phyloP scores from a whole-genome alignment of 1,140 invertebrate species.

The Liolophura sinensis region DNA sequence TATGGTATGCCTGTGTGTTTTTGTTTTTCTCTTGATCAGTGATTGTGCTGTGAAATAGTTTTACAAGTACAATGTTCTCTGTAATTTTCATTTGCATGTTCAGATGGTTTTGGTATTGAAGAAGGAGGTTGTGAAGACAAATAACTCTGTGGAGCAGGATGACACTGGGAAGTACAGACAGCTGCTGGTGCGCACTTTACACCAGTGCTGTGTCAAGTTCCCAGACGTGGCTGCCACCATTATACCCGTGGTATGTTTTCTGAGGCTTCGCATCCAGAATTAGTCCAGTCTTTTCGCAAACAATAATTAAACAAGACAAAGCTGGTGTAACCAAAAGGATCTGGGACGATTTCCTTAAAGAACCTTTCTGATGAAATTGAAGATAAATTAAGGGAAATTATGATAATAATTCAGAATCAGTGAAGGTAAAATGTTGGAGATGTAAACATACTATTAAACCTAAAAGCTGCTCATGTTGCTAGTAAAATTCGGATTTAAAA shows the following conservation, averaged over 20 bases:
- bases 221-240: slow-evolving; percentile 93
- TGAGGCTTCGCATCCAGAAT: neutral
- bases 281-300: neutral
- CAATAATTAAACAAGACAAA: neutral
- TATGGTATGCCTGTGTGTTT: too few relatives aligned
- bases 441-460: too few relatives aligned
- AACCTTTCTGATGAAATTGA: too few relatives aligned
- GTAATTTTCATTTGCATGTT: slow-evolving; percentile 12
- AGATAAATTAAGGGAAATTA: too few relatives aligned
- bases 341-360: too few relatives aligned
- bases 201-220: slow-evolving; percentile 96
- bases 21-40: neutral
- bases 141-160: slow-evolving; percentile 87
- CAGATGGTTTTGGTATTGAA: slow-evolving; percentile 89
- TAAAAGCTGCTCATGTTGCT: too few relatives aligned
- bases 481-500: too few relatives aligned
- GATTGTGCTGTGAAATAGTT: slow-evolving; percentile 2
- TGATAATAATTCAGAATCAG: too few relatives aligned
- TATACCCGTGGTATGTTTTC: slow-evolving; percentile 74
- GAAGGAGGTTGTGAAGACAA: slow-evolving; percentile 67
- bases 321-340: too few relatives aligned
- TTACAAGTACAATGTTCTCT: neutral
- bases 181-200: slow-evolving; percentile 90
- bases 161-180: slow-evolving; percentile 94
- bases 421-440: too few relatives aligned